These are phyloP conservation scores for Tipula vernalis DNA, from an alignment of 2,888 invertebrate genomes.

Conservation along the genomic window DNA sequence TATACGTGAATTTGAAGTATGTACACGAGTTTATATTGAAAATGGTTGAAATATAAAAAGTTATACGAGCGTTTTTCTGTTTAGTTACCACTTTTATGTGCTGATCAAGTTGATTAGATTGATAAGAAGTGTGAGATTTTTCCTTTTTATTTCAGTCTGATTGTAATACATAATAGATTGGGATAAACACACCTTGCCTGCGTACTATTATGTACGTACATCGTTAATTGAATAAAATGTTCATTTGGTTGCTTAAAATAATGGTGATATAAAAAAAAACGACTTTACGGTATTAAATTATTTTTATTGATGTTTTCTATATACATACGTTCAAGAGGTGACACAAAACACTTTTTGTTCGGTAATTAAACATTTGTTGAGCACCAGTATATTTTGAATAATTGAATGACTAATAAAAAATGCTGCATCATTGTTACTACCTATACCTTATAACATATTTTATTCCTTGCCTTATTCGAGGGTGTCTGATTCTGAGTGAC, in stretches of 20 bases:
- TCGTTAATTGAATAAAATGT: neutral
- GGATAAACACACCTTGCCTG: neutral
- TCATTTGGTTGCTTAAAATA: neutral
- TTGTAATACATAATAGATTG: neutral
- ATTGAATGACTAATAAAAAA: too few relatives aligned
- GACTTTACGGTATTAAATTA: neutral
- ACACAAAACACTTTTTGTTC: neutral
- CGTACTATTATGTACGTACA: neutral
- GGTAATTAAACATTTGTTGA: neutral
- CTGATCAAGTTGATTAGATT: neutral
- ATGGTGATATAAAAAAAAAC: neutral
- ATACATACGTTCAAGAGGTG: neutral
- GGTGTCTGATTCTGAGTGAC: too few relatives aligned
- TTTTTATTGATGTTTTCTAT: neutral
- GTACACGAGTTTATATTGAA: neutral
- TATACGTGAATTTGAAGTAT: neutral
- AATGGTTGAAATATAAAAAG: neutral
- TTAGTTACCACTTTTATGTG: neutral
- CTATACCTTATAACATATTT: too few relatives aligned
- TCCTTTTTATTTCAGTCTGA: neutral
- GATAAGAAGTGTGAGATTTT: neutral
- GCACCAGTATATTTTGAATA: neutral
- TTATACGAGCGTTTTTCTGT: neutral
- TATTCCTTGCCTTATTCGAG: too few relatives aligned
- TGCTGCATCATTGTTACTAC: too few relatives aligned